A percentile compares a stretch with the other conserved stretches of the same genome.
phyloP scores from a whole-genome alignment of 2,797 vertebrate genomes.

The Microcaecilia unicolor region DNA sequence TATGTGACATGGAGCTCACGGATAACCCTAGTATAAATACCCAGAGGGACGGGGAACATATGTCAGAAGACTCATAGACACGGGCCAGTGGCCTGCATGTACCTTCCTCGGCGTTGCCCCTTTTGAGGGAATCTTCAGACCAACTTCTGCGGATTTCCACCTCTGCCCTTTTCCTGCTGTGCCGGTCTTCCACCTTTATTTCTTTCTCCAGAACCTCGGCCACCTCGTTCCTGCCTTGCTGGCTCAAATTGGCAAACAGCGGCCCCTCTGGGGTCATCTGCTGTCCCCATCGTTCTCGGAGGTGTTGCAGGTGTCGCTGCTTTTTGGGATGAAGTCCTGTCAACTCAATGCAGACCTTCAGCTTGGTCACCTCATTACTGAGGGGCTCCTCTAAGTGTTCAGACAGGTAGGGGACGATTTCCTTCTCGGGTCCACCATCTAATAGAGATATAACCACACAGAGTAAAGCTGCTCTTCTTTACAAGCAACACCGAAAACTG shows the following conservation, averaged over 20 bases:
- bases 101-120: slow-evolving; percentile 69
- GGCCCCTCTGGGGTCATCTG: slow-evolving; percentile 65
- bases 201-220: slow-evolving; percentile 51
- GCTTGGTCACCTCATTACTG: slow-evolving; percentile 86
- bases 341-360: slow-evolving; percentile 96
- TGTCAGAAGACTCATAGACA: slow-evolving; percentile 1
- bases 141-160: slow-evolving; percentile 79
- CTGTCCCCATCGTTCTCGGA: slow-evolving; percentile 76
- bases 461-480: no score
- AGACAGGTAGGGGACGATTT: slow-evolving; percentile 64
- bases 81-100: slow-evolving; percentile 40
- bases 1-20: no score
- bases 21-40: no score
- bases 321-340: slow-evolving; percentile 94
- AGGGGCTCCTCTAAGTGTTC: slow-evolving; percentile 70
- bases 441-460: slow-evolving; percentile 73
- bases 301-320: slow-evolving; percentile 72
- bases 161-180: slow-evolving; percentile 71
- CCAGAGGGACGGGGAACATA: no score
- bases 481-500: no score
- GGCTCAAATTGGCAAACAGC: slow-evolving; percentile 60
- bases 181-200: slow-evolving; percentile 71
- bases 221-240: slow-evolving; percentile 68
- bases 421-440: slow-evolving; percentile 75
- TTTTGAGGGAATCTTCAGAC: slow-evolving; percentile 75